phyloP scores from a whole-genome alignment of 2,797 vertebrate species.

The Enteromius trimaculatus region DNA sequence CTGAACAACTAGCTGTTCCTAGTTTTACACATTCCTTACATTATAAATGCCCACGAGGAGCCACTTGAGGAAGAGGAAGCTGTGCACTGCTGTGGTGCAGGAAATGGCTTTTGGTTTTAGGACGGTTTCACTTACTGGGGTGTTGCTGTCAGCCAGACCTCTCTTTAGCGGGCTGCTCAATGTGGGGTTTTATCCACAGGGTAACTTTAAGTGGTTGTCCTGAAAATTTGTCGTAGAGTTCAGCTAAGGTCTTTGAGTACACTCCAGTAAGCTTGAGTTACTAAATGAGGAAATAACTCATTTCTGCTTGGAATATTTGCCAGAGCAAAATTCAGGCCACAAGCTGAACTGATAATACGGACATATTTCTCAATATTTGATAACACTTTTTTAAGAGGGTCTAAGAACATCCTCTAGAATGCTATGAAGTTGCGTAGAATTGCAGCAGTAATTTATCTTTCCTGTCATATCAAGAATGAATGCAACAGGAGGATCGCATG shows the following conservation, averaged over 20 bases:
- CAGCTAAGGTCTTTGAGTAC: slow-evolving; percentile 58
- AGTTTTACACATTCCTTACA: slow-evolving; percentile 64
- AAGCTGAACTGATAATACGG: not conserved
- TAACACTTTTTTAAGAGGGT: too few species aligned
- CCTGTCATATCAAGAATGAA: not conserved
- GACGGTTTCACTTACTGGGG: slow-evolving; percentile 79
- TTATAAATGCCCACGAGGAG: slow-evolving; percentile 61
- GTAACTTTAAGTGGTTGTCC: slow-evolving; percentile 69
- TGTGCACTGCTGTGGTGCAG: slow-evolving; percentile 72
- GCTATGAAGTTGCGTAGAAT: not conserved
- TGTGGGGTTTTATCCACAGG: slow-evolving; percentile 70
- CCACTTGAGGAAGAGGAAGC: slow-evolving; percentile 70
- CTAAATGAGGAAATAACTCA: not conserved
- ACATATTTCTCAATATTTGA: not conserved
- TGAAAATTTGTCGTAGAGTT: slow-evolving; percentile 72
- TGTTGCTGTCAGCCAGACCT: slow-evolving; percentile 73
- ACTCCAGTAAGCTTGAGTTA: not conserved
- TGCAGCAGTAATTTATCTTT: not conserved
- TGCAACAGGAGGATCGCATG: not conserved
- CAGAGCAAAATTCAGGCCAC: not conserved
- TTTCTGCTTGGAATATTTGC: not conserved
- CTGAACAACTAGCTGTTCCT: not conserved
- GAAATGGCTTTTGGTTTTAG: slow-evolving; percentile 81
- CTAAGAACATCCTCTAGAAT: too few species aligned
- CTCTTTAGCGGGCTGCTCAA: slow-evolving; percentile 71